Evolutionary conservation across 2,888 invertebrate species (phyloP).

Genomic region (Zygogramma bicolorata): DNA sequence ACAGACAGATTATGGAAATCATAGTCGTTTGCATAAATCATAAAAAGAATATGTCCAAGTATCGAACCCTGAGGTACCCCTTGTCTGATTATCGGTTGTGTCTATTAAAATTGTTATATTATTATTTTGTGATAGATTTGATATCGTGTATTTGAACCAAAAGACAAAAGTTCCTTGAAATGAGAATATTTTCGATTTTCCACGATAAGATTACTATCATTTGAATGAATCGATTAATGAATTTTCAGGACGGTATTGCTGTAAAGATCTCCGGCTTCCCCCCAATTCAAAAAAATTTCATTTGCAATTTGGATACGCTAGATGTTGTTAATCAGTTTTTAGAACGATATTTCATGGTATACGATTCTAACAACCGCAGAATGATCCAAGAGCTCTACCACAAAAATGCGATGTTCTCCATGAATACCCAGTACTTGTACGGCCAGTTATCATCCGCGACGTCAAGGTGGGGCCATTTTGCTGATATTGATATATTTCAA

Average conservation of each 20-base stretch:
- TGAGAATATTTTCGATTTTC: not conserved
- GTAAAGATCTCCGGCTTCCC: slow-evolving; percentile 65
- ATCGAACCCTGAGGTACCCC: too few relatives aligned
- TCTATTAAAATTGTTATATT: too few relatives aligned
- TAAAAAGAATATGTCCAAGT: too few relatives aligned
- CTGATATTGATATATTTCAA: too few relatives aligned
- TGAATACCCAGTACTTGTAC: slow-evolving; percentile 65
- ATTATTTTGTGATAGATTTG: too few relatives aligned
- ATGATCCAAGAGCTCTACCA: slow-evolving; percentile 73
- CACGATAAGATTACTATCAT: not conserved
- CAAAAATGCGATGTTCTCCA: slow-evolving; percentile 73
- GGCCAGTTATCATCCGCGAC: slow-evolving; percentile 57
- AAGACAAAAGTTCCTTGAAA: too few relatives aligned
- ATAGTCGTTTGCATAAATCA: too few relatives aligned
- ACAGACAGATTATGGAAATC: too few relatives aligned
- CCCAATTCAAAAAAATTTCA: slow-evolving; percentile 68
- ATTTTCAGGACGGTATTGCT: slow-evolving; percentile 70
- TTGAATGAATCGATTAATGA: not conserved
- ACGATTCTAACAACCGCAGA: slow-evolving; percentile 73
- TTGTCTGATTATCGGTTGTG: too few relatives aligned
- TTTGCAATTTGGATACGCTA: slow-evolving; percentile 67
- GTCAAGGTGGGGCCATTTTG: slow-evolving; percentile 61
- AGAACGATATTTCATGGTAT: slow-evolving; percentile 74
- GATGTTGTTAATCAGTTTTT: slow-evolving; percentile 74
- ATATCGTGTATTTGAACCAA: too few relatives aligned